Evolutionary conservation across 2,797 vertebrate species (phyloP), one percentile per base, ranked within the genome.

Genomic region (Poecile montanus): DNA sequence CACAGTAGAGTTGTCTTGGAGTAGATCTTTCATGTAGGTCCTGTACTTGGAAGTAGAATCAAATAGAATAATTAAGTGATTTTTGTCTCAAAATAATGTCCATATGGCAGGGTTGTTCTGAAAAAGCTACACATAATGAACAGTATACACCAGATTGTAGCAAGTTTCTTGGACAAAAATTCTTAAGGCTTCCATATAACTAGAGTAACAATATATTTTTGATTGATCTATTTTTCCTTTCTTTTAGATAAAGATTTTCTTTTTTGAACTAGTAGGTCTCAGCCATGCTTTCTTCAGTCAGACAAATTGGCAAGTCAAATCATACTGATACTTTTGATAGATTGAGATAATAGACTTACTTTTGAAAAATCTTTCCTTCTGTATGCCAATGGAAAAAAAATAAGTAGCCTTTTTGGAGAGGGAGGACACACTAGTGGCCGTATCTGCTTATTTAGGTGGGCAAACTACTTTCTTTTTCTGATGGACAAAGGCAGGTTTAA

Each of bases 31-130:
- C 20, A 22, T 61, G 65, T 77, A 36, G 48, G 73, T 79, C 11
- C 51, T 67, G 32, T 88, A 42, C 50, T 89, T 89, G 75, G 65
- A 92, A 95, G 50, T 85, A 71, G 91, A 85, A 94, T 57, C 3
- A 65, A 81, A 72, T 66, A 60, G 42, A 91, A 79, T 70, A 89
- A 85, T 85, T 79, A 74, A 83, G 18, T 77, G 13, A 25, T 34
- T 88, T 87, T 71, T 87, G 30, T 94, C 61, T 91, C 71, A 57
- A 94, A 95, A 86, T 93, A 85, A 47, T 87, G 63, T 71, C 77
- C 63, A 44, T 93, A 87, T 93, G 86, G 34, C 67, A 58, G 38
- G 20, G 26, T 61, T 16, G 3, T 70, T 90, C 44, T 67, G 60
- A 70, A 73, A 50, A 71, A 82, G 71, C 83, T 79, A 20, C 58